Conservation (phyloP, 1,140 invertebrate species). For the Macrobrachium nipponense region DNA sequence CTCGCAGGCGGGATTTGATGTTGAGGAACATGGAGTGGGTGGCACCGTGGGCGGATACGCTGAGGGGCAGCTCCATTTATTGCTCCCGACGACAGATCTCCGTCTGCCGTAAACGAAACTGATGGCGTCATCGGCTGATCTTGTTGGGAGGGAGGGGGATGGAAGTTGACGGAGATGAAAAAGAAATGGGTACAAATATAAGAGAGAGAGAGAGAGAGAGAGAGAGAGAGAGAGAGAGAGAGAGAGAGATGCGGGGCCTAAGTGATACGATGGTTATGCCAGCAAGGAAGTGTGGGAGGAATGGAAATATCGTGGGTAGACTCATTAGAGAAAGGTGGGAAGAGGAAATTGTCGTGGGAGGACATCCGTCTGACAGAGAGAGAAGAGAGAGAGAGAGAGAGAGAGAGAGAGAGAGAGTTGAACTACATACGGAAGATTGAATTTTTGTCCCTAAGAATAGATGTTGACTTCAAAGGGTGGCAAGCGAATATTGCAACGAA, state of each 20-base stretch:
- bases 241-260: no score
- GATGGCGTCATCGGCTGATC: background rate
- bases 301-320: no score
- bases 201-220: conserved; percentile 18
- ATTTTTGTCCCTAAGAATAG: no score
- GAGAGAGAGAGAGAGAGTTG: conserved; percentile 7
- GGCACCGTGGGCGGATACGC: background rate
- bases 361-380: background rate
- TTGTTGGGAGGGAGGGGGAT: background rate
- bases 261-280: no score
- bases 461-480: no score
- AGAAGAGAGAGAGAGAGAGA: conserved; percentile 2
- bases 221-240: no score
- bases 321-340: no score
- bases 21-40: conserved; percentile 4
- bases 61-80: background rate
- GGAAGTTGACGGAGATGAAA: background rate
- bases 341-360: no score
- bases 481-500: no score
- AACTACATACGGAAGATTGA: background rate
- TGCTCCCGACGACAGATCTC: background rate
- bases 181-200: background rate
- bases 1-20: background rate
- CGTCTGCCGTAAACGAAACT: background rate
- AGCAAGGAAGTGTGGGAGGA: background rate